phyloP scores from a whole-genome alignment of 2,797 vertebrate genomes.

The Otolemur crassicaudatus region DNA sequence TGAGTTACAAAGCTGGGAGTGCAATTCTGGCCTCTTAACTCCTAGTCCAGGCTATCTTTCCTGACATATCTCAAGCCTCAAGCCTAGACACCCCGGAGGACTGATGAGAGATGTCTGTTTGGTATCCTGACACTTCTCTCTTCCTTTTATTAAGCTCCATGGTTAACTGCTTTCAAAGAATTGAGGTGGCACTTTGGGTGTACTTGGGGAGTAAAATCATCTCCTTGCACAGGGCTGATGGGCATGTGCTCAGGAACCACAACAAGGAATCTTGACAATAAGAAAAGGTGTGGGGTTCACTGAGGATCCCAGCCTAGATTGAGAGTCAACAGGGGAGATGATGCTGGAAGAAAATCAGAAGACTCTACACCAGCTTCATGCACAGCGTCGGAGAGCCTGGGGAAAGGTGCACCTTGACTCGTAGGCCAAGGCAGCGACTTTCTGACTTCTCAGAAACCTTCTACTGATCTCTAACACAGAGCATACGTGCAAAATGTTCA shows the following conservation, averaged over 20 bases:
- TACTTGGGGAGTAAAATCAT: conserved; percentile 1
- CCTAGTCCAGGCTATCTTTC: neutral
- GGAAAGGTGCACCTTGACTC: no score
- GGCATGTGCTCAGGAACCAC: neutral
- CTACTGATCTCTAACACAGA: no score
- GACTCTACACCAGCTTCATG: no score
- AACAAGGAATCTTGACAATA: neutral
- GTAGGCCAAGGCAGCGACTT: no score
- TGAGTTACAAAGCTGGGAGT: neutral
- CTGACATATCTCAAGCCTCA: neutral
- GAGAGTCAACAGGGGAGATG: no score
- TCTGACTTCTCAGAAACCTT: no score
- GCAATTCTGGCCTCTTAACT: neutral
- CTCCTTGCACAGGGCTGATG: neutral
- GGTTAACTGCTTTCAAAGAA: neutral
- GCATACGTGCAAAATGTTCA: no score
- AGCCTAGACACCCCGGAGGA: neutral
- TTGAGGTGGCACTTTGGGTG: neutral
- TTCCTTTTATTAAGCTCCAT: neutral
- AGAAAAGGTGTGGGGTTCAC: neutral
- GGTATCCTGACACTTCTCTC: neutral
- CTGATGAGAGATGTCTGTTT: neutral
- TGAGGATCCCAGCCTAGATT: no score
- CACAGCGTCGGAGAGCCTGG: no score
- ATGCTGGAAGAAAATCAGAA: no score